These are phyloP conservation scores for Drosophila pallidifrons DNA, from an alignment of 1,140 invertebrate genomes.

Conservation along the genomic window DNA sequence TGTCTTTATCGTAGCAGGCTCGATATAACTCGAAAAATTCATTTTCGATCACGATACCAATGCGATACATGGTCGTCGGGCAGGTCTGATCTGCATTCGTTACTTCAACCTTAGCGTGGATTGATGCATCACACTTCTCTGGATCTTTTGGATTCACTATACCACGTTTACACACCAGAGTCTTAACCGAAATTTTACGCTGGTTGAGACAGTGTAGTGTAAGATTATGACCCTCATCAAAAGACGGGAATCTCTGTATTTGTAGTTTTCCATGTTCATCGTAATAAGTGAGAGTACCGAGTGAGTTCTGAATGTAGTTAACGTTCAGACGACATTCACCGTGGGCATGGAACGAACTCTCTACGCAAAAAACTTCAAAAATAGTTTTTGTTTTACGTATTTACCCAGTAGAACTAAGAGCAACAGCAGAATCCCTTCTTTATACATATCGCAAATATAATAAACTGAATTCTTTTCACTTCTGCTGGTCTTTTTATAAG, in stretches of 20 bases:
- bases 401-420: not conserved
- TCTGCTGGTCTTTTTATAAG: not conserved
- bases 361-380: not conserved
- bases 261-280: not conserved
- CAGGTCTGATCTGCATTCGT: not conserved
- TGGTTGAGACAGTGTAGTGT: not conserved
- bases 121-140: not conserved
- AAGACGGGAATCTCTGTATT: not conserved
- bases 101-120: not conserved
- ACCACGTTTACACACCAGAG: not conserved
- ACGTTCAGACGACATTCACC: not conserved
- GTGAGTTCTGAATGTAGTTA: not conserved
- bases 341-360: not conserved
- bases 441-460: not conserved
- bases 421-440: constrained; percentile 1
- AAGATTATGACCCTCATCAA: not conserved
- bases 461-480: not conserved
- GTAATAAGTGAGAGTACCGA: not conserved
- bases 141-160: not conserved
- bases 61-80: constrained; percentile 11
- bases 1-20: constrained; percentile 1
- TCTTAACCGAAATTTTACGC: not conserved
- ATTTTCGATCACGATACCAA: constrained; percentile 10
- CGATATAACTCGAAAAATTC: constrained; percentile 33
- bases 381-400: not conserved